These are phyloP conservation scores for Oenanthe melanoleuca DNA, from an alignment of 2,113 vertebrate species.

Conservation along the genomic window DNA sequence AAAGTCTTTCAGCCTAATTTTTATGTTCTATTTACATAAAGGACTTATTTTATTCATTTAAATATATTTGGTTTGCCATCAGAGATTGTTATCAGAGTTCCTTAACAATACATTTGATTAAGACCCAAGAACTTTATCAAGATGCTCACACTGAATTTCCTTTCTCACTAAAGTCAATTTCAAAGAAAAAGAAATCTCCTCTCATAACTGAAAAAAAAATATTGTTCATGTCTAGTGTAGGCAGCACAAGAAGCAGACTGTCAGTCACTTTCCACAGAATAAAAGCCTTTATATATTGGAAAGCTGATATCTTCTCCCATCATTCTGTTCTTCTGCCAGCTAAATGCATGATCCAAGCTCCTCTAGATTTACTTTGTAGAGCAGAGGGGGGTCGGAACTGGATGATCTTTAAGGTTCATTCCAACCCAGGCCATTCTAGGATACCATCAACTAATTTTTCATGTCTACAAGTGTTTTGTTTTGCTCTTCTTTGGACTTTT, in stretches of 20 bases:
- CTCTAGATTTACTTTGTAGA: neutral
- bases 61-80: neutral
- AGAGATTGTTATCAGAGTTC: neutral
- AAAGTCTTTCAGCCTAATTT: neutral
- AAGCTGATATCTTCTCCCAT: neutral
- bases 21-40: neutral
- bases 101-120: neutral
- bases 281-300: neutral
- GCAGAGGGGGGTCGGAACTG: too few relatives aligned
- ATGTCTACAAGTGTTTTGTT: neutral
- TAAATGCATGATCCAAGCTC: neutral
- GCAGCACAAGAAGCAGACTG: neutral
- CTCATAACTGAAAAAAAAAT: neutral
- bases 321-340: neutral
- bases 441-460: neutral
- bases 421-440: neutral
- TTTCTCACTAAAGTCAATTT: neutral
- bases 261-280: neutral
- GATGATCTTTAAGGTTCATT: neutral
- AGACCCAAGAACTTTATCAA: neutral
- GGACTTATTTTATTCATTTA: neutral
- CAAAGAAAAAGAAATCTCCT: neutral
- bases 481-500: neutral
- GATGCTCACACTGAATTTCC: neutral
- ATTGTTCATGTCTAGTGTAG: neutral